Evolutionary conservation across 2,888 invertebrate species (phyloP).

Genomic region (Halocaridina rubra): DNA sequence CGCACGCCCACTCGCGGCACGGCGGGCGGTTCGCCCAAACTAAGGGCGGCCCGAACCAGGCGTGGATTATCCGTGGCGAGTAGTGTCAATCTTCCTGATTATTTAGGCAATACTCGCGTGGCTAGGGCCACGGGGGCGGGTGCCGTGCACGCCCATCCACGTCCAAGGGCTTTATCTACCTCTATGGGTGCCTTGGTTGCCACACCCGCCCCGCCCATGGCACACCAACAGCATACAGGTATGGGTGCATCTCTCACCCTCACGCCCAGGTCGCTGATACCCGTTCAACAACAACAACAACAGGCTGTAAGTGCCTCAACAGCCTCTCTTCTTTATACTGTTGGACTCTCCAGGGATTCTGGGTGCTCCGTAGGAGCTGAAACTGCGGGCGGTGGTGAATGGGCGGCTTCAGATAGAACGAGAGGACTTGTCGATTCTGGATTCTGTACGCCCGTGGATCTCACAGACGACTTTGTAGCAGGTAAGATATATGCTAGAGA

Average conservation of each 20-base stretch:
- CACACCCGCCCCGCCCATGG: conserved; percentile 53
- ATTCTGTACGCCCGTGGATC: conserved; percentile 60
- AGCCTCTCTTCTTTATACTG: conserved; percentile 44
- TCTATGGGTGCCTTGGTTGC: conserved; percentile 57
- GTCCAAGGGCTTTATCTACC: conserved; percentile 58
- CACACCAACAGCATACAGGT: conserved; percentile 51
- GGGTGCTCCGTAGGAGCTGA: conserved; percentile 59
- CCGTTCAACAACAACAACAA: conserved; percentile 35
- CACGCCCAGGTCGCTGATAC: conserved; percentile 42
- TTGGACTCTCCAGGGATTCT: conserved; percentile 54
- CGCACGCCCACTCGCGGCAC: conserved; percentile 58
- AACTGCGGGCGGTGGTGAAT: conserved; percentile 50
- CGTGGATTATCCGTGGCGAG: conserved; percentile 55
- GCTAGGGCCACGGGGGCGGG: conserved; percentile 41
- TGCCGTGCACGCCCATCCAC: conserved; percentile 50
- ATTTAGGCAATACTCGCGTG: conserved; percentile 49
- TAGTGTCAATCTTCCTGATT: conserved; percentile 60
- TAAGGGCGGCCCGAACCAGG: conserved; percentile 55
- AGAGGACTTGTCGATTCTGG: conserved; percentile 60
- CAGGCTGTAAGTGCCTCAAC: conserved; percentile 24
- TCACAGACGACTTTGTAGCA: conserved; percentile 54
- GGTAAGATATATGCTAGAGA: too few species aligned
- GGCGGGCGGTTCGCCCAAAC: conserved; percentile 59
- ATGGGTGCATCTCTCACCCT: conserved; percentile 54
- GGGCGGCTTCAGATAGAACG: conserved; percentile 49